Evolutionary conservation across 2,113 vertebrate genomes (phyloP).

Genomic region (Dascyllus trimaculatus): DNA sequence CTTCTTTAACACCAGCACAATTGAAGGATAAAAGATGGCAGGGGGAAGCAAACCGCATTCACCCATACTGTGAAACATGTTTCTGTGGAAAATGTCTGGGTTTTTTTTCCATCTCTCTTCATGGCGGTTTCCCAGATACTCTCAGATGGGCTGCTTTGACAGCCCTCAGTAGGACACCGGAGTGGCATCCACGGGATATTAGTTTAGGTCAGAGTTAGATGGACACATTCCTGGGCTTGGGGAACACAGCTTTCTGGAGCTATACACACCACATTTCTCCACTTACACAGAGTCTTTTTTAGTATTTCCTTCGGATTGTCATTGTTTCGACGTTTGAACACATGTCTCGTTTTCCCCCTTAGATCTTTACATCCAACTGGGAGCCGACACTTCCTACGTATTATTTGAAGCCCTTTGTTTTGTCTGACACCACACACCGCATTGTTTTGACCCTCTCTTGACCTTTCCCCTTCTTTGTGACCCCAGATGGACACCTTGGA

Average conservation of each 20-base stretch:
- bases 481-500: conserved; percentile 94
- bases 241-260: conserved; percentile 11
- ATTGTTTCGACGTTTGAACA: conserved; percentile 35
- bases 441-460: conserved; percentile 45
- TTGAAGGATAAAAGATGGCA: conserved; percentile 57
- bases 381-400: conserved; percentile 15
- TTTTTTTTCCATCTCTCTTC: conserved; percentile 26
- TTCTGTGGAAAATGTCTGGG: conserved; percentile 56
- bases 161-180: conserved; percentile 48
- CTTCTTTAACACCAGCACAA: conserved; percentile 41
- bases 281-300: conserved; percentile 14
- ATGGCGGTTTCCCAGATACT: conserved; percentile 61
- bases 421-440: not conserved
- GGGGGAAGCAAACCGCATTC: conserved; percentile 49
- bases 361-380: conserved; percentile 18
- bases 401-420: conserved; percentile 31
- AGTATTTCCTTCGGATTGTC: not conserved
- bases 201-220: conserved; percentile 48
- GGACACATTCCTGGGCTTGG: conserved; percentile 26
- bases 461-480: conserved; percentile 57
- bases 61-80: conserved; percentile 35
- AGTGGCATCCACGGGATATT: conserved; percentile 44
- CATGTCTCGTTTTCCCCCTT: conserved; percentile 17
- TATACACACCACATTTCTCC: conserved; percentile 37
- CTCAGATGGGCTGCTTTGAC: conserved; percentile 56